Conservation (phyloP, 2,888 invertebrate genomes). For the Patella pellucida region DNA sequence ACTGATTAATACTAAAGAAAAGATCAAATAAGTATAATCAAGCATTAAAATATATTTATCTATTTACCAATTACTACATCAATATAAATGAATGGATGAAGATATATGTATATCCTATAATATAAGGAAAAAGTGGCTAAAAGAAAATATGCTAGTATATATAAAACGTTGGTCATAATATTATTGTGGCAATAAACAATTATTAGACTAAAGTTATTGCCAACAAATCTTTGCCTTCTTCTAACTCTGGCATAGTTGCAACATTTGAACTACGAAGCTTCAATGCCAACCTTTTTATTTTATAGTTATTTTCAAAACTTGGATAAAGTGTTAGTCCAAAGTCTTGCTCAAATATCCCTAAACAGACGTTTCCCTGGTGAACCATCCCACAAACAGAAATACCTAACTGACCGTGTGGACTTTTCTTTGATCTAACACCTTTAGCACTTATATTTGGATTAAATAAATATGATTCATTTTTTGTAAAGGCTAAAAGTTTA, state of each 20-base stretch:
- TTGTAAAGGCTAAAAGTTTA: slow-evolving; percentile 47
- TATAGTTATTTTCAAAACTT: slow-evolving; percentile 78
- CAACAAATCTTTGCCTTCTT: neutral
- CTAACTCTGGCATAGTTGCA: slow-evolving; percentile 40
- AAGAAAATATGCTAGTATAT: too few species aligned
- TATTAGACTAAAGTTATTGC: neutral
- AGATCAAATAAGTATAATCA: too few species aligned
- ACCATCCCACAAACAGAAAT: slow-evolving; percentile 78
- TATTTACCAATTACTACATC: too few species aligned
- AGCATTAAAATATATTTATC: too few species aligned
- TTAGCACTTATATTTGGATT: slow-evolving; percentile 76
- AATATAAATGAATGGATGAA: too few species aligned
- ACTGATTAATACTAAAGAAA: too few species aligned
- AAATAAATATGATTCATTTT: slow-evolving; percentile 70
- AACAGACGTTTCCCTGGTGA: slow-evolving; percentile 73
- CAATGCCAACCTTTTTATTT: slow-evolving; percentile 75
- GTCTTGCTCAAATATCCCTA: slow-evolving; percentile 79
- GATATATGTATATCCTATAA: too few species aligned
- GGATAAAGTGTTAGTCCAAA: slow-evolving; percentile 79
- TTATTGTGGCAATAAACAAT: too few species aligned
- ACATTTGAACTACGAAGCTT: slow-evolving; percentile 40
- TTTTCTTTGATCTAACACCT: slow-evolving; percentile 76
- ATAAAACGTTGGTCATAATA: too few species aligned
- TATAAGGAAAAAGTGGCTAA: too few species aligned
- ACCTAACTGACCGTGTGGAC: slow-evolving; percentile 77